phyloP scores from a whole-genome alignment of 2,113 vertebrate species.

The Onychostoma macrolepis region DNA sequence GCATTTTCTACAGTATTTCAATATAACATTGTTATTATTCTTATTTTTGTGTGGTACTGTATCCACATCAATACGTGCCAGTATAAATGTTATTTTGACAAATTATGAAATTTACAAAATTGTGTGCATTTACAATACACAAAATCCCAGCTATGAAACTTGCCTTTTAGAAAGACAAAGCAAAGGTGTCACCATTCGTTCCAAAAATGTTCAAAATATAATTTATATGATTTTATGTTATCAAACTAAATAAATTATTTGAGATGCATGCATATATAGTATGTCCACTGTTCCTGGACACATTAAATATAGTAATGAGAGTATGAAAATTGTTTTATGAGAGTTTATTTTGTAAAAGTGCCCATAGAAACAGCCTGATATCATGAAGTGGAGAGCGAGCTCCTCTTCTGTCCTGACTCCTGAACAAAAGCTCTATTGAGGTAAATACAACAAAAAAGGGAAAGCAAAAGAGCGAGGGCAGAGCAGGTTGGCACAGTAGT shows the following conservation, averaged over 20 bases:
- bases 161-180: background rate
- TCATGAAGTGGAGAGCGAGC: slow-evolving; percentile 44
- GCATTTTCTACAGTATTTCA: background rate
- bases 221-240: too few species aligned
- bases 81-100: background rate
- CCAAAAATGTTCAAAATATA: background rate
- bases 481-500: slow-evolving; percentile 60
- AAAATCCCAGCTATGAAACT: background rate
- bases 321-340: background rate
- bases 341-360: background rate
- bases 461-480: slow-evolving; percentile 60
- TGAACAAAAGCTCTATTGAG: slow-evolving; percentile 74
- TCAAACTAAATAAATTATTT: too few species aligned
- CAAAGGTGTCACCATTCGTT: background rate
- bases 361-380: background rate
- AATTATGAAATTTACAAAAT: too few species aligned
- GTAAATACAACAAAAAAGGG: slow-evolving; percentile 49
- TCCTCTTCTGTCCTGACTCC: slow-evolving; percentile 50
- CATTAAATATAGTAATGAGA: background rate
- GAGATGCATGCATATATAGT: background rate
- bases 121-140: background rate
- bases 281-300: background rate
- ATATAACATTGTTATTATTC: background rate
- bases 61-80: background rate
- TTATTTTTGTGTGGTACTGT: background rate